A percentile compares a stretch with the other conserved stretches of the same genome.
Conservation (phyloP, 2,888 invertebrate genomes). For the Hypolimnas misippus region DNA sequence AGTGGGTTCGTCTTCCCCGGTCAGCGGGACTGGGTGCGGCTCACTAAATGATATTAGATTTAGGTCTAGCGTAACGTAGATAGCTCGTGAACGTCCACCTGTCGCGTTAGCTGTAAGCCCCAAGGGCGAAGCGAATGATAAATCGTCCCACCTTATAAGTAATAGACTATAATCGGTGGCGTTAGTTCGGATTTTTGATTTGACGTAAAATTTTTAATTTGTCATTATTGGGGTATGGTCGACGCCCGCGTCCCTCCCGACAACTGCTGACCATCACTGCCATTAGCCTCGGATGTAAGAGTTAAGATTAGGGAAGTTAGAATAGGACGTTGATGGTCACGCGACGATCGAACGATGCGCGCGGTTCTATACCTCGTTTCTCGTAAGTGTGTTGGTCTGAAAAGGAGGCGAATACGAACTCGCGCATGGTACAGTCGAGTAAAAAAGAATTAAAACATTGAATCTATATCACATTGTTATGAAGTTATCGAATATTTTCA, state of each 20-base stretch:
- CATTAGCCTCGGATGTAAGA: conserved; percentile 69
- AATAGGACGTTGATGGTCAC: conserved; percentile 46
- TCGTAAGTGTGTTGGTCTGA: too few relatives aligned
- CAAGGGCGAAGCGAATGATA: conserved; percentile 15
- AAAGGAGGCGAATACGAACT: too few relatives aligned
- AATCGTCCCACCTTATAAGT: conserved; percentile 13
- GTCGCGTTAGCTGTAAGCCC: conserved; percentile 27
- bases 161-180: conserved; percentile 31
- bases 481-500: too few relatives aligned
- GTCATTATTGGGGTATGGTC: conserved; percentile 60
- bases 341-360: conserved; percentile 32
- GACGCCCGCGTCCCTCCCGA: conserved; percentile 66
- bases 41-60: conserved; percentile 46
- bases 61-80: conserved; percentile 37
- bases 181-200: conserved; percentile 57
- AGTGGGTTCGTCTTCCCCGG: conserved; percentile 39
- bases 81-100: conserved; percentile 32
- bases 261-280: conserved; percentile 78
- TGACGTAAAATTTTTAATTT: conserved; percentile 58
- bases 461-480: too few relatives aligned
- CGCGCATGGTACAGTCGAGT: too few relatives aligned
- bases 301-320: conserved; percentile 52
- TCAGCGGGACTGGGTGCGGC: conserved; percentile 33
- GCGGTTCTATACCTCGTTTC: too few relatives aligned
- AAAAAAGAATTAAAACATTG: too few relatives aligned